These are phyloP conservation scores for Podilymbus podiceps DNA, from an alignment of 2,113 vertebrate genomes.

Conservation along the genomic window DNA sequence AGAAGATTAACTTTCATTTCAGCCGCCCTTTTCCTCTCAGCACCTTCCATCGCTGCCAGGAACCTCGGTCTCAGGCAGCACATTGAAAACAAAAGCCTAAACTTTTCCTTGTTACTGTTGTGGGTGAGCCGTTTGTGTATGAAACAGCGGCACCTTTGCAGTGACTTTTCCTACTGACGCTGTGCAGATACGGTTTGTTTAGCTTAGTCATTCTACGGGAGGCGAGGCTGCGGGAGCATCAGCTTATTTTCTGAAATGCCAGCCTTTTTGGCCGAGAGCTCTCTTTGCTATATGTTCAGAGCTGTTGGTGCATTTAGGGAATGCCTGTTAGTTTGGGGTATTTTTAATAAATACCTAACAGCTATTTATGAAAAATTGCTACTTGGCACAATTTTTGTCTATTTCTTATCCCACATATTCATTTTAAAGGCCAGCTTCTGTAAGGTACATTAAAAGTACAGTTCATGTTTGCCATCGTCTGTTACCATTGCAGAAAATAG, in stretches of 20 bases:
- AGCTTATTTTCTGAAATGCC: conserved; percentile 3
- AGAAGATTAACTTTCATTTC: not conserved
- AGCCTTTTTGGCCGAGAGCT: not conserved
- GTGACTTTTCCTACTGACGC: not conserved
- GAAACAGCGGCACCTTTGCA: not conserved
- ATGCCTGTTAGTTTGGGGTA: not conserved
- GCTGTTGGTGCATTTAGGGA: not conserved
- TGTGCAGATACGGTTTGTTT: not conserved
- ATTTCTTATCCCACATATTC: not conserved
- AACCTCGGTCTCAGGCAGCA: not conserved
- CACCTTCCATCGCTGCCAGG: not conserved
- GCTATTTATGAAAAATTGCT: not conserved
- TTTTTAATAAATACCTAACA: not conserved
- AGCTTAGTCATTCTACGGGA: not conserved
- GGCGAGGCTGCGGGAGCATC: not conserved
- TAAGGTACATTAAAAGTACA: not conserved
- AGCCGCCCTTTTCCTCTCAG: not conserved
- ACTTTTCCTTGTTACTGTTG: not conserved
- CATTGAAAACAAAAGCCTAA: not conserved
- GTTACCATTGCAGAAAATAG: not conserved
- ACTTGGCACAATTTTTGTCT: not conserved
- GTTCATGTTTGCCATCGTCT: not conserved
- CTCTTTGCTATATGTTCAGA: not conserved
- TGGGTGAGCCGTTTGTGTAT: not conserved
- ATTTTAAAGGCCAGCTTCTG: not conserved